These are phyloP conservation scores for Megalops atlanticus DNA, from an alignment of 2,113 vertebrate genomes.

Conservation along the genomic window DNA sequence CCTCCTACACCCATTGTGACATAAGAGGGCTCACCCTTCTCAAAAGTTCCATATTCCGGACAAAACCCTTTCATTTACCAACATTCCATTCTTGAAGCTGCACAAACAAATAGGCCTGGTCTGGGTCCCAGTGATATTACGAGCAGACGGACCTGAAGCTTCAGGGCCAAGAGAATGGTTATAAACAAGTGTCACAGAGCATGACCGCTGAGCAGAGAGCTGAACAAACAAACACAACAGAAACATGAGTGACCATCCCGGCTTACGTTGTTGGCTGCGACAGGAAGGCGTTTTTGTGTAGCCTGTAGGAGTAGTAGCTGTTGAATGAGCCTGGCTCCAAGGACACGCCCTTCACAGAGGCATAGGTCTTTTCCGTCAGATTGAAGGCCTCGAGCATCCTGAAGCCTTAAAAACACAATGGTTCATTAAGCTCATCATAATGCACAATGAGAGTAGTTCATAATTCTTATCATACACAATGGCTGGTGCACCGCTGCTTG, in stretches of 20 bases:
- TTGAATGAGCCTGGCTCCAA: slow-evolving; percentile 95
- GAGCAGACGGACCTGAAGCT: background rate
- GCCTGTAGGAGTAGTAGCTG: slow-evolving; percentile 83
- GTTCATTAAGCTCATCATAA: background rate
- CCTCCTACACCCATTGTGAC: background rate
- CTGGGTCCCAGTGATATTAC: background rate
- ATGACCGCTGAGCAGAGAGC: background rate
- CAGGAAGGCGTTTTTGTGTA: slow-evolving; percentile 90
- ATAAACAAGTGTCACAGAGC: slow-evolving; percentile 10
- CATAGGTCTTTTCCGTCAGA: slow-evolving; percentile 89
- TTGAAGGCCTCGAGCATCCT: slow-evolving; percentile 97
- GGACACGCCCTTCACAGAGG: slow-evolving; percentile 83
- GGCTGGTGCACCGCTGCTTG: no score
- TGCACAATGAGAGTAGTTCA: no score
- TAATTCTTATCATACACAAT: no score
- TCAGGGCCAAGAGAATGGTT: background rate
- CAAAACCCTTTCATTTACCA: background rate
- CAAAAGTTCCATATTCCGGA: background rate
- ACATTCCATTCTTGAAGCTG: background rate
- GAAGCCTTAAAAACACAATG: slow-evolving; percentile 77
- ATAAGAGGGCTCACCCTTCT: background rate
- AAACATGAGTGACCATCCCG: background rate
- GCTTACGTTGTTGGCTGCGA: slow-evolving; percentile 86
- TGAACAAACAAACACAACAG: background rate
- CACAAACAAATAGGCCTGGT: background rate